Base-by-base conservation (phyloP, 2,888 invertebrate genomes). In the Phragmatobia fuliginosa region DNA sequence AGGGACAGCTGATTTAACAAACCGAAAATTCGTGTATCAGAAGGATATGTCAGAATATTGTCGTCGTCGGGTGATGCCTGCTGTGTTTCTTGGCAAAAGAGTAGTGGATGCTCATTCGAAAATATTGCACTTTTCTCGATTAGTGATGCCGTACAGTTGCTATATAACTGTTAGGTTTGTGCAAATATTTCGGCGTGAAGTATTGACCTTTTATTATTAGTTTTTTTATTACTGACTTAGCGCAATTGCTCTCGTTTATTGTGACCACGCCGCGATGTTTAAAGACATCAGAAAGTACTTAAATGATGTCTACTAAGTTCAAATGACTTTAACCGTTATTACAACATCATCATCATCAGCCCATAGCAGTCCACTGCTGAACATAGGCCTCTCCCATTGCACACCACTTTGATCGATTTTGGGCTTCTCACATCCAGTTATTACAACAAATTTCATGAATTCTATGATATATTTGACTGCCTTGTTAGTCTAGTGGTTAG, bases 41-140 rank as follows among this genome's bases (percentile, higher is more conserved):
- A 91, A 87, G 67, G 94, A 94, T 65, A 77, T 93, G 70, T 94
- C 94, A 0, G 94, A 94, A 78, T 83, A 90, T 67, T 95, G 94
- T 75, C 86, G 88, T 2, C 87, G 94, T 11, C 87, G 90, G 1
- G 93, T 90, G 38, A 78, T 91, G 36, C 92, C 94, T 0, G 94
- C 94, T 0, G 88, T 94, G 66, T 94, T 94, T 75, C 84, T 94
- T 2, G 92, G 93, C 2, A 82, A 87, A 52, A 86, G 89, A 67
- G 90, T 92, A 3, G 77, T 88, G 18, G 91, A 89, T 11, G 90
- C 93, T 0, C 89, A 90, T 67, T 86, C 94, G 1, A 82, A 92
- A 72, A 86, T 92, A 41, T 72, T 95, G 52, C 91, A 91, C 67
- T 93, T 94, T 74, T 88, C 92, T 3, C 87, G 83, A 52, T 75